Base-by-base conservation (phyloP, 37 sponge, comb jelly and placozoan genomes). In the Ianthella basta region DNA sequence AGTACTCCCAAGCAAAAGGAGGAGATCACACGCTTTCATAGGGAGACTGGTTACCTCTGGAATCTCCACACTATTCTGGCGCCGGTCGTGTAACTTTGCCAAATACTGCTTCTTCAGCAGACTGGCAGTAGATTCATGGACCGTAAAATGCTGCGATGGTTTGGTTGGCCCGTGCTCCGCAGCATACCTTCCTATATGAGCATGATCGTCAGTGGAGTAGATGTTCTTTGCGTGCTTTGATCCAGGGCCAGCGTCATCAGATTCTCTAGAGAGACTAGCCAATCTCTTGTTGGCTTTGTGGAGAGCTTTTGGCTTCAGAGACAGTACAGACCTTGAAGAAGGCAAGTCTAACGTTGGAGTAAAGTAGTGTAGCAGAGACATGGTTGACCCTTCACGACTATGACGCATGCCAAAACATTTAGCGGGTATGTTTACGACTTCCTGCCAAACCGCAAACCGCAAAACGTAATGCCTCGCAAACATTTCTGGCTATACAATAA, bases 181-280 rank as follows among this genome's bases (percentile, higher is more conserved):
- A 82, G 83, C 83, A 35, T 82, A 65, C 44, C 50, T 44, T 60
- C 68, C 67, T 38, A 82, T 82, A 23, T 35, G 39, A 82, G 83
- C 83, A 27, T 12, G 55, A n/a, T 44, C 50, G 12, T 61, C 24
- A 27, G 27, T 10, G 14, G 64, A 61, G 64, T 61, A 61, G 64
- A 2, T 61, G 4, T 57, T 57, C 18, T 57, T 57, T 57, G 59
- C 59, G 59, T 18, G 18, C 59, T 57, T 57, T 57, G 59, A 18
- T 57, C 18, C 59, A 15, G 18, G 59, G 18, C 59, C 59, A 57
- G 59, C 59, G 18, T 57, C 59, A 57, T 57, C 59, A 18, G 59
- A 18, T 57, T 57, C 59, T 57, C 59, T 57, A 57, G 59, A 57
- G 59, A 57, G 59, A 57, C 59, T 57, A 20, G 59, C 59, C 18